These are phyloP conservation scores for Himantopus leucocephalus DNA, from an alignment of 2,113 vertebrate genomes.

Conservation along the genomic window DNA sequence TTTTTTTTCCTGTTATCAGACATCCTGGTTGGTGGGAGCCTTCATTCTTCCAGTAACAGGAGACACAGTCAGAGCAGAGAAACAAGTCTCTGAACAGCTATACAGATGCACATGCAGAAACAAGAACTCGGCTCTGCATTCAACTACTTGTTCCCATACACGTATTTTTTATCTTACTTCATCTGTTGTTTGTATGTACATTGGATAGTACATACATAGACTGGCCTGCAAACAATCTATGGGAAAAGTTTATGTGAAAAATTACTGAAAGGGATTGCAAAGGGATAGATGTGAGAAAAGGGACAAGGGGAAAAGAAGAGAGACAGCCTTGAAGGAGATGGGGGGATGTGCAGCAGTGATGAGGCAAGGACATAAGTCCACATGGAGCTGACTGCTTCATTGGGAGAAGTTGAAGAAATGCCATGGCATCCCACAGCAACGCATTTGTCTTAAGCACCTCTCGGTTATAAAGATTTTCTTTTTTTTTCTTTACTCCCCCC, in stretches of 20 bases:
- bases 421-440: conserved; percentile 48
- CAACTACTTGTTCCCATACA: not conserved
- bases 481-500: not conserved
- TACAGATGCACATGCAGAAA: not conserved
- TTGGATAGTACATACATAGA: not conserved
- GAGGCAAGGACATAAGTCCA: not conserved
- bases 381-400: conserved; percentile 59
- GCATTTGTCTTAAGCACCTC: conserved; percentile 27
- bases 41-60: not conserved
- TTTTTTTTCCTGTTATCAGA: not conserved
- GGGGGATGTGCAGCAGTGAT: not conserved
- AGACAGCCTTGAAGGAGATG: not conserved
- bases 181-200: conserved; percentile 6
- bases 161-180: not conserved
- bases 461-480: not conserved
- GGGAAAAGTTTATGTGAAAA: not conserved
- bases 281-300: not conserved
- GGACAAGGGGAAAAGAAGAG: not conserved
- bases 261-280: not conserved
- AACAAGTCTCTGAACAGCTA: not conserved
- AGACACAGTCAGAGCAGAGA: not conserved
- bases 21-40: not conserved
- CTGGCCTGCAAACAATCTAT: not conserved
- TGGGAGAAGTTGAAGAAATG: conserved; percentile 49
- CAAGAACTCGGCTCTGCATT: not conserved